A percentile compares a stretch with the other conserved stretches of the same genome.
phyloP scores from a whole-genome alignment of 1,140 invertebrate genomes.

The Euborellia annulipes region DNA sequence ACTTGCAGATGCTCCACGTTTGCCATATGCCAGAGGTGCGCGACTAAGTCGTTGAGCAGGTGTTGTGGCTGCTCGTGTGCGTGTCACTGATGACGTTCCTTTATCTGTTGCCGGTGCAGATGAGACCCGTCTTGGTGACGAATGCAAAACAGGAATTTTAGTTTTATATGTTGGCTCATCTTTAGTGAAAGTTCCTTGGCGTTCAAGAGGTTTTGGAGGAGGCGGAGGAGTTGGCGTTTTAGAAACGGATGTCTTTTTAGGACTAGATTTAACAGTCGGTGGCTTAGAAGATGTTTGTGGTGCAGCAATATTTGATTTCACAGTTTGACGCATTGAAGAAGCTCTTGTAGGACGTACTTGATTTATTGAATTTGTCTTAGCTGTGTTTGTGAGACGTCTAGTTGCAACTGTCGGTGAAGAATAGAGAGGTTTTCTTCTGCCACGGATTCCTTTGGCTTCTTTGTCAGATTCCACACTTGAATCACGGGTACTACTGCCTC shows the following conservation, averaged over 20 bases:
- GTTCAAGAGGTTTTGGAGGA: constrained; percentile 36
- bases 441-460: constrained; percentile 47
- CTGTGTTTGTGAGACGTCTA: neutral
- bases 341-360: constrained; percentile 24
- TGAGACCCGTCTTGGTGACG: constrained; percentile 22
- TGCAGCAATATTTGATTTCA: constrained; percentile 4
- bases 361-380: constrained; percentile 14
- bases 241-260: constrained; percentile 14
- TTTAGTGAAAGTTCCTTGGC: constrained; percentile 79
- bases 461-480: constrained; percentile 22
- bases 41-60: no score
- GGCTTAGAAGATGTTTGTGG: no score
- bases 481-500: constrained; percentile 22
- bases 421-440: constrained; percentile 55
- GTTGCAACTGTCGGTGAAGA: constrained; percentile 29
- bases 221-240: constrained; percentile 16
- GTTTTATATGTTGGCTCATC: constrained; percentile 36
- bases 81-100: constrained; percentile 17
- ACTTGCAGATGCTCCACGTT: constrained; percentile 12
- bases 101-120: constrained; percentile 28
- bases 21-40: no score
- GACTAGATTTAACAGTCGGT: constrained; percentile 16
- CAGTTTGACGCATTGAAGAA: constrained; percentile 23
- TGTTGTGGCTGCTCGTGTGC: neutral
- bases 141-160: constrained; percentile 18